Evolutionary conservation across 2,113 vertebrate species (phyloP).

Genomic region (Pithys albifrons): DNA sequence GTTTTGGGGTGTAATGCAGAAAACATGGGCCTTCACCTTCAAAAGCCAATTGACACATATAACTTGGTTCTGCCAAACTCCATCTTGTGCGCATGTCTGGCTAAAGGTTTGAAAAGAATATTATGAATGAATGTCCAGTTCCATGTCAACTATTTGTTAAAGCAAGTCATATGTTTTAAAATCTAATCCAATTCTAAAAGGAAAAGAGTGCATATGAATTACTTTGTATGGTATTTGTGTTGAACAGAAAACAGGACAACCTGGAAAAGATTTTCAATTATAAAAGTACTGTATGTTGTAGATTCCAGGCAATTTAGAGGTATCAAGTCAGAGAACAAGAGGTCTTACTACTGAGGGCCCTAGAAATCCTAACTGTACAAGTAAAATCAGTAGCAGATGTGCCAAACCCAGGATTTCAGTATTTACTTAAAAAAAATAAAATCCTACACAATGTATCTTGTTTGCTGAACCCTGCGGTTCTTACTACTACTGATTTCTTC

Average conservation of each 20-base stretch:
- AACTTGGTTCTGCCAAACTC: not conserved
- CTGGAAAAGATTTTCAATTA: not conserved
- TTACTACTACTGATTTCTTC: not conserved
- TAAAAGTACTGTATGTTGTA: not conserved
- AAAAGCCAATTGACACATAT: not conserved
- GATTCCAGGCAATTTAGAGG: not conserved
- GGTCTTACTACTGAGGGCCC: not conserved
- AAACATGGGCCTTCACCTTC: not conserved
- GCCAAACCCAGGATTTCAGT: not conserved
- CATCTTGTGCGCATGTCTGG: not conserved
- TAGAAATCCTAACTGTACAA: not conserved
- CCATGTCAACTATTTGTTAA: not conserved
- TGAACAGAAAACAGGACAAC: not conserved
- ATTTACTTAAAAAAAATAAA: not conserved
- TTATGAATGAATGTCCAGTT: not conserved
- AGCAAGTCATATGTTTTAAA: not conserved
- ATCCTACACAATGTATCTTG: accelerated
- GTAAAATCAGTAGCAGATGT: not conserved
- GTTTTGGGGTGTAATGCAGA: not conserved
- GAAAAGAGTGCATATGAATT: not conserved
- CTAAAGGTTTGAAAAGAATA: not conserved
- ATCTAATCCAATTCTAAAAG: not conserved
- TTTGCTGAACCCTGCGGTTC: not conserved
- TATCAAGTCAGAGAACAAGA: not conserved
- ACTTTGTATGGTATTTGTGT: not conserved